Evolutionary conservation across 1,140 invertebrate species (phyloP).

Genomic region (Antheraea mylitta): DNA sequence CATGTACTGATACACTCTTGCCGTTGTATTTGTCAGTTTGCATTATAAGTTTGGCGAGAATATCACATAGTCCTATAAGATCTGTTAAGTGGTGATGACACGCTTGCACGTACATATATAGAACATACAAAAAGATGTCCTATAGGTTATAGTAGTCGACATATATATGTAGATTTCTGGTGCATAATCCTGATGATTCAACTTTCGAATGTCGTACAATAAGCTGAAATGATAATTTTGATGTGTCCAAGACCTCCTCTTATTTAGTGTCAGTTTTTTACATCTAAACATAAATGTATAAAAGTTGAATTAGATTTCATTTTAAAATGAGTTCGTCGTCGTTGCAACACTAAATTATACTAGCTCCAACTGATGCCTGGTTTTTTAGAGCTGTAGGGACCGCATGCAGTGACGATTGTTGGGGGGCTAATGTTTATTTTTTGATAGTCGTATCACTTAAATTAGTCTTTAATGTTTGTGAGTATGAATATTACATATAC

Average conservation of each 20-base stretch:
- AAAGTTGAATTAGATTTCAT: slow-evolving; percentile 9
- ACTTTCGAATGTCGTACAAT: background rate
- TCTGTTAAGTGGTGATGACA: too few relatives aligned
- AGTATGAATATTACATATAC: too few relatives aligned
- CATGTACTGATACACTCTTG: too few relatives aligned
- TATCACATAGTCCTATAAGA: too few relatives aligned
- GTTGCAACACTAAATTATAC: slow-evolving; percentile 13
- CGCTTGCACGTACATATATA: too few relatives aligned
- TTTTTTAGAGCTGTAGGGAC: background rate
- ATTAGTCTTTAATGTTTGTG: too few relatives aligned
- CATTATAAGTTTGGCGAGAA: too few relatives aligned
- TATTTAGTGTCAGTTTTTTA: background rate
- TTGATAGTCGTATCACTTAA: background rate
- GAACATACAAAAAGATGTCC: too few relatives aligned
- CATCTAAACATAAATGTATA: background rate
- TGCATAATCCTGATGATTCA: too few relatives aligned
- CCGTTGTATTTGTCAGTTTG: too few relatives aligned
- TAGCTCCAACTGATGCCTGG: background rate
- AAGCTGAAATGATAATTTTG: background rate
- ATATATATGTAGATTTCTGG: too few relatives aligned
- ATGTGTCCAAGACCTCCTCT: background rate
- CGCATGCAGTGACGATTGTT: background rate
- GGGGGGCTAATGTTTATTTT: background rate
- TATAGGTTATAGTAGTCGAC: too few relatives aligned
- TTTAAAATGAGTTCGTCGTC: slow-evolving; percentile 4